These are phyloP conservation scores for Cranoglanis bouderius DNA, from an alignment of 2,113 vertebrate species.

Conservation along the genomic window DNA sequence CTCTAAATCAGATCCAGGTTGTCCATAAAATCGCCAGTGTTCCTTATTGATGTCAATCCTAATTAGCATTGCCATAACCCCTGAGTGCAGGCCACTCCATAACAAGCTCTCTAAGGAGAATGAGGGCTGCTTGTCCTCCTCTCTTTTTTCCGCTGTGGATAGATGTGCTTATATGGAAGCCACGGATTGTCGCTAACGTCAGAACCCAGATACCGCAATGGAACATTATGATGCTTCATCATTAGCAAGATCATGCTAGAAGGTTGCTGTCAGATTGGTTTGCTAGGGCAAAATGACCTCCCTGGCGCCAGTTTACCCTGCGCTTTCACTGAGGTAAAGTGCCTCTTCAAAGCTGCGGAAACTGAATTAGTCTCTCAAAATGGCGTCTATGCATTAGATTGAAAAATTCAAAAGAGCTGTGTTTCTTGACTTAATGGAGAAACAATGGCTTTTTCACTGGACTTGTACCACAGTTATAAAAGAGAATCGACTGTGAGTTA, in stretches of 20 bases:
- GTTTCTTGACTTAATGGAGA: slow-evolving; percentile 25
- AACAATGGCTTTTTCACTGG: slow-evolving; percentile 31
- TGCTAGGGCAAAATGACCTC: not conserved
- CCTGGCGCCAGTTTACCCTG: slow-evolving; percentile 32
- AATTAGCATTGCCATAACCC: slow-evolving; percentile 78
- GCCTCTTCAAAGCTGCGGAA: slow-evolving; percentile 32
- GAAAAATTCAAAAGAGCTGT: not conserved
- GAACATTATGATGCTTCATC: slow-evolving; percentile 46
- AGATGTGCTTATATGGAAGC: slow-evolving; percentile 79
- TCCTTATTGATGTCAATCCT: slow-evolving; percentile 75
- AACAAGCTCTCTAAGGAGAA: slow-evolving; percentile 85
- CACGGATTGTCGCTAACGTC: slow-evolving; percentile 76
- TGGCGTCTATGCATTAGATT: slow-evolving; percentile 33
- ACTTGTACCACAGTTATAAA: not conserved
- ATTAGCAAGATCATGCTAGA: slow-evolving; percentile 22
- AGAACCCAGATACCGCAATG: slow-evolving; percentile 61
- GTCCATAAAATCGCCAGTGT: slow-evolving; percentile 30
- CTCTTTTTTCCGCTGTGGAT: slow-evolving; percentile 68
- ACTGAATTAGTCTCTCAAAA: slow-evolving; percentile 35
- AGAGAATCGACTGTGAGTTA: slow-evolving; percentile 5
- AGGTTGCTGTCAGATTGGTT: slow-evolving; percentile 13
- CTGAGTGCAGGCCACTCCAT: slow-evolving; percentile 76
- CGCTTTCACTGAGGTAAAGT: slow-evolving; percentile 10
- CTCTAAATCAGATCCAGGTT: slow-evolving; percentile 64
- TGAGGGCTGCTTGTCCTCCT: slow-evolving; percentile 58